A percentile compares a stretch with the other conserved stretches of the same genome.
These are phyloP conservation scores for Caenorhabditis wallacei DNA, from an alignment of 2,888 invertebrate species.

Conservation along the genomic window DNA sequence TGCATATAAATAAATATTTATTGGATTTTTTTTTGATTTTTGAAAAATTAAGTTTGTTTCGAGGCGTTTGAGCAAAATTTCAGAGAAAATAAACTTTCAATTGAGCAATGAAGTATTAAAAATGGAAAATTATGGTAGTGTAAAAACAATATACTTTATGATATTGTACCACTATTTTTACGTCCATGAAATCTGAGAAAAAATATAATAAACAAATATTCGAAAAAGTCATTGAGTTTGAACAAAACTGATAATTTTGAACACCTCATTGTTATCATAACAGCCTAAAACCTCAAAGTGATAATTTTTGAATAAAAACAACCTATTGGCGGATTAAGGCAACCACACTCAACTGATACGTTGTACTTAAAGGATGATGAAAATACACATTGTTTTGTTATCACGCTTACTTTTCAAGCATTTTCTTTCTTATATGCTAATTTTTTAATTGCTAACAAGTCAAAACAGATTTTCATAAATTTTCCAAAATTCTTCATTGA, in stretches of 20 bases:
- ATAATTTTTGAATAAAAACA: constrained; percentile 35
- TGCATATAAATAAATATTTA: constrained; percentile 2
- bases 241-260: neutral
- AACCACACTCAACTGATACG: constrained; percentile 37
- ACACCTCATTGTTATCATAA: neutral
- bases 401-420: constrained; percentile 23
- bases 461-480: too few species aligned
- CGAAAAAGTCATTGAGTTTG: neutral
- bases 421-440: neutral
- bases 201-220: neutral
- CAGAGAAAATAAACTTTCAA: too few species aligned
- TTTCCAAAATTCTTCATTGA: too few species aligned
- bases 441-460: neutral
- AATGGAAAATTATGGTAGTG: too few species aligned
- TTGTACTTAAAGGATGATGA: constrained; percentile 41
- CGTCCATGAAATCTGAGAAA: too few species aligned
- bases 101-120: too few species aligned
- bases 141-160: too few species aligned
- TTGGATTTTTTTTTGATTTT: neutral
- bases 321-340: constrained; percentile 25
- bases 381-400: constrained; percentile 51
- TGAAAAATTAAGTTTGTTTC: neutral
- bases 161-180: too few species aligned
- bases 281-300: neutral
- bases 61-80: too few species aligned